Base-by-base conservation (phyloP, 2,888 invertebrate genomes). In the Lasioglossum vierecki region DNA sequence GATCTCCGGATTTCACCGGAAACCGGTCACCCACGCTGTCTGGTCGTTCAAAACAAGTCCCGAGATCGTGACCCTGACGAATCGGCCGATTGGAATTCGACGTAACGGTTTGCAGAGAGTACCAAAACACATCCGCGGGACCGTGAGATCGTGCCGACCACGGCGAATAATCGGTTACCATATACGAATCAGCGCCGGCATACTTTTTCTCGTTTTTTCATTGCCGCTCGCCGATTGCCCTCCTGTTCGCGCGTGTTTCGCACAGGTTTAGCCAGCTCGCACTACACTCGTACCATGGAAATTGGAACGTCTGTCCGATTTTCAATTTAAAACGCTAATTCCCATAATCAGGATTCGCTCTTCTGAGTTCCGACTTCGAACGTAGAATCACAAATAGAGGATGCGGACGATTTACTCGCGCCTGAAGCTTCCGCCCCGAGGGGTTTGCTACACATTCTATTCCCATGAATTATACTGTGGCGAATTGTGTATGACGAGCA, bases 51-150 rank as follows among this genome's bases (percentile, higher is more conserved):
- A 68, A 41, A 22, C 35, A 60, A 15, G 70, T 13, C n/a, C 57
- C n/a, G 41, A 41, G 41, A 30, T 49, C 60, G 66, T 39, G 66
- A 77, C 75, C 44, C 76, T 77, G 81, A 84, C 85, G 86, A 85
- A 90, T 89, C 83, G 76, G 83, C 66, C 82, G 81, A 81, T 79
- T 85, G 91, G 89, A 90, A 92, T 92, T 89, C 88, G 82, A 88
- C 60, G 83, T 93, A 92, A 93, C 92, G 92, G 92, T 92, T 80
- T 82, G 53, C 66, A 63, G 80, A 76, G 85, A 4, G n/a, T 80
- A 90, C 88, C 88, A 91, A 91, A 92, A 91, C 90, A 89, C 68
- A 81, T 83, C 44, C 53, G 18, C 49, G 66, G 70, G 68, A 81
- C 71, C 70, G 76, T 73, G 76, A 76, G 81, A 83, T 88, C 74